These are phyloP conservation scores for Phylloscopus collybita DNA, from an alignment of 2,797 vertebrate species.

Conservation along the genomic window DNA sequence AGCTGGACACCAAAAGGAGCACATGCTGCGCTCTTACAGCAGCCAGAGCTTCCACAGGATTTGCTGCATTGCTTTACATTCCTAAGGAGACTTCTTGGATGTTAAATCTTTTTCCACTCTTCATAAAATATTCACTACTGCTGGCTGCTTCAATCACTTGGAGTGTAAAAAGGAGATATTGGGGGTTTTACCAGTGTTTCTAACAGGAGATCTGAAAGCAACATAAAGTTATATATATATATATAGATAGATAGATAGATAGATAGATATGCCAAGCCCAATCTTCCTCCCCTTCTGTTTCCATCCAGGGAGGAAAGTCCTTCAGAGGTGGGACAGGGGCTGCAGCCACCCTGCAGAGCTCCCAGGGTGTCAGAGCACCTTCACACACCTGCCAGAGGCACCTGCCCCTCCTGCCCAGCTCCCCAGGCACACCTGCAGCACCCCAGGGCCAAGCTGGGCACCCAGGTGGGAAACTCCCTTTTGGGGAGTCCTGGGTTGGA, in stretches of 20 bases:
- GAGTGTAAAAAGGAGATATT: not conserved
- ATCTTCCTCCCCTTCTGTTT: not conserved
- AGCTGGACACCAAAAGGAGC: not conserved
- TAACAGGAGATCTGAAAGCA: not conserved
- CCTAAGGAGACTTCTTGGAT: not conserved
- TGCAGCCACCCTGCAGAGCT: not conserved
- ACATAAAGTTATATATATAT: not conserved
- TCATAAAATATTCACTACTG: not conserved
- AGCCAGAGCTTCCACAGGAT: not conserved
- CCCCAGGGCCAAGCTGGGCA: not conserved
- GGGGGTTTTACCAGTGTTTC: rapidly evolving
- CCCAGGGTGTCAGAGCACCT: not conserved
- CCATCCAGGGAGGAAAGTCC: not conserved
- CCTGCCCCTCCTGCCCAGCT: not conserved
- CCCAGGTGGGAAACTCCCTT: too few relatives aligned
- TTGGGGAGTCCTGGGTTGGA: too few relatives aligned
- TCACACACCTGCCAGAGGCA: not conserved
- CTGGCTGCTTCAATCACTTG: not conserved
- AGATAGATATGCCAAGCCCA: not conserved
- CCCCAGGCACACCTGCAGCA: not conserved
- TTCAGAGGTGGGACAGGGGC: not conserved
- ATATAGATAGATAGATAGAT: not conserved
- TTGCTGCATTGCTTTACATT: not conserved
- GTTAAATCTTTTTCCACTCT: not conserved
- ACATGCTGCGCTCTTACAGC: not conserved